Evolutionary conservation across 2,888 invertebrate species (phyloP).

Genomic region (Neoascia interrupta): DNA sequence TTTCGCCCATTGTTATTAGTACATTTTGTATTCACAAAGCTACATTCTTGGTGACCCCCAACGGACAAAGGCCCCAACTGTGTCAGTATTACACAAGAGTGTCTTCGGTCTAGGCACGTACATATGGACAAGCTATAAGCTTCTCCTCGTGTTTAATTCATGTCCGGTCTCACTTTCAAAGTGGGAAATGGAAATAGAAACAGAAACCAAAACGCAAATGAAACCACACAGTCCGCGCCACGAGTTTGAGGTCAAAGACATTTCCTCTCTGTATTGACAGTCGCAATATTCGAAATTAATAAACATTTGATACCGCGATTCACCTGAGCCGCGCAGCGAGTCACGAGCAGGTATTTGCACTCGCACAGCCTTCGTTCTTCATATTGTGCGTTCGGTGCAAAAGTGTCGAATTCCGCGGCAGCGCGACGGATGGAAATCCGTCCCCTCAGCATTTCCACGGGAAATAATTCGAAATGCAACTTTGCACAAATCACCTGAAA

Average conservation of each 20-base stretch:
- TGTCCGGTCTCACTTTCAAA: constrained; percentile 20
- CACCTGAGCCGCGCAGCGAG: neutral
- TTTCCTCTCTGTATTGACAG: neutral
- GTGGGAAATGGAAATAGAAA: constrained; percentile 18
- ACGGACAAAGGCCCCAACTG: neutral
- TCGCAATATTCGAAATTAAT: constrained; percentile 31
- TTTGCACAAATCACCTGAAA: neutral
- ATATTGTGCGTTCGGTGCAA: no score
- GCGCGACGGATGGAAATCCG: no score
- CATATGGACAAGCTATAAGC: neutral
- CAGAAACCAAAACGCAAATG: constrained; percentile 1
- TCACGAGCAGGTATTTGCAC: no score
- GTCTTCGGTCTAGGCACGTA: neutral
- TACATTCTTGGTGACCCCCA: neutral
- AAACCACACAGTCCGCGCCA: constrained; percentile 12
- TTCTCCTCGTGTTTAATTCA: constrained; percentile 4
- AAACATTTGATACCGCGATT: constrained; percentile 35
- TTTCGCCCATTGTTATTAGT: no score
- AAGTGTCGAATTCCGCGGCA: no score
- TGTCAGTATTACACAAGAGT: constrained; percentile 10
- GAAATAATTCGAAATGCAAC: neutral
- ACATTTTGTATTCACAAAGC: constrained; percentile 16
- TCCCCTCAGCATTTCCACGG: no score
- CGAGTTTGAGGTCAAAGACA: constrained; percentile 56
- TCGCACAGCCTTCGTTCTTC: no score